Conservation (phyloP, 2,888 invertebrate genomes). For the Ophraella communa region DNA sequence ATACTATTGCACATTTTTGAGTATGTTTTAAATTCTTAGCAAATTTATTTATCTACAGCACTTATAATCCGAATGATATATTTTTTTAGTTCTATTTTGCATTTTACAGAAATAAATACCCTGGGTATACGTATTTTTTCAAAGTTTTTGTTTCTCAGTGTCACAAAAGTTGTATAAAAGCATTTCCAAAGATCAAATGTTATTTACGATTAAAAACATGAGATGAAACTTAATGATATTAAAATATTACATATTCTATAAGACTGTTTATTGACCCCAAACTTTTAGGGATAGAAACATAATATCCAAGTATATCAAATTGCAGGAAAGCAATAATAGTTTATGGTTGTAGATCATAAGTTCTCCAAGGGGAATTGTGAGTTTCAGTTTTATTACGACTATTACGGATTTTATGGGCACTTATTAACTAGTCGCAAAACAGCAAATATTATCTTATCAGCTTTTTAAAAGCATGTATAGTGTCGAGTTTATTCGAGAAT, state of each 20-base stretch:
- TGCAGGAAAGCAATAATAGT: constrained; percentile 26
- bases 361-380: neutral
- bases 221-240: no score
- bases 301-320: constrained; percentile 30
- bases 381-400: constrained; percentile 1
- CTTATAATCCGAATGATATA: no score
- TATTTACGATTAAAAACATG: no score
- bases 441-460: constrained; percentile 1
- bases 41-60: no score
- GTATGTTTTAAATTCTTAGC: no score
- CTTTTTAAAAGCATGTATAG: neutral
- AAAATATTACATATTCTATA: neutral
- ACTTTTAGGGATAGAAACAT: constrained; percentile 19
- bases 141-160: no score
- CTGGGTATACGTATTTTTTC: no score
- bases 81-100: no score
- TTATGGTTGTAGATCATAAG: constrained; percentile 10
- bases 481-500: neutral
- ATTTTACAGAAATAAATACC: no score
- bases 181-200: no score
- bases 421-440: neutral
- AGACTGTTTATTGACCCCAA: constrained; percentile 9
- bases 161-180: no score
- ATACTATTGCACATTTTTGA: no score
- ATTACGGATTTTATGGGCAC: constrained; percentile 1